Evolutionary conservation across 2,888 invertebrate species (phyloP).

Genomic region (Netelia virgata): DNA sequence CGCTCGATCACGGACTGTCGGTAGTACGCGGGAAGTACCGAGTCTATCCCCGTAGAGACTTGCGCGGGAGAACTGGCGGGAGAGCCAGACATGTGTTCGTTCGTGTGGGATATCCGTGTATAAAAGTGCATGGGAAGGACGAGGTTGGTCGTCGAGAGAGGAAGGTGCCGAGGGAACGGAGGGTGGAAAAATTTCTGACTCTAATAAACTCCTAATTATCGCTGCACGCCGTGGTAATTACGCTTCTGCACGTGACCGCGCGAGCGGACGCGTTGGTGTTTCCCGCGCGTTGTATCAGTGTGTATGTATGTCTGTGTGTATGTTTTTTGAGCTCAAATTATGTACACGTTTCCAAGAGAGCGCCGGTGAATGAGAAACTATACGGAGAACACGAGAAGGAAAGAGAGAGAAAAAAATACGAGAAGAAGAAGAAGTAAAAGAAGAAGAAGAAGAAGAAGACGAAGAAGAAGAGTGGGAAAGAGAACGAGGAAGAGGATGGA

Average conservation of each 20-base stretch:
- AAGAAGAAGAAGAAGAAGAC: background rate
- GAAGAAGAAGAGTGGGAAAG: background rate
- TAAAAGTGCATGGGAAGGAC: conserved; percentile 24
- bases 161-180: conserved; percentile 47
- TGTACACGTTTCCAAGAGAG: conserved; percentile 60
- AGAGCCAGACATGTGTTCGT: conserved; percentile 41
- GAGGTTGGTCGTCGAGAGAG: background rate
- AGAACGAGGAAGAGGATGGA: conserved; percentile 12
- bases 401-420: background rate
- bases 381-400: background rate
- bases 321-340: conserved; percentile 73
- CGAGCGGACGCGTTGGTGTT: conserved; percentile 67
- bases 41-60: conserved; percentile 40
- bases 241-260: conserved; percentile 73
- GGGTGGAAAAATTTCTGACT: conserved; percentile 68
- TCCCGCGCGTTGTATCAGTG: conserved; percentile 1
- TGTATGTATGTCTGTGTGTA: background rate
- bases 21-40: conserved; percentile 6
- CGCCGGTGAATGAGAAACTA: conserved; percentile 30
- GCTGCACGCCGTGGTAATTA: conserved; percentile 74
- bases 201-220: conserved; percentile 80
- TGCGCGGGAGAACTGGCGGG: conserved; percentile 65
- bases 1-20: background rate
- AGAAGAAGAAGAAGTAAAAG: background rate
- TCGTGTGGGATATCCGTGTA: conserved; percentile 22